Evolutionary conservation across 2,113 vertebrate species (phyloP).

Genomic region (Malurus melanocephalus): DNA sequence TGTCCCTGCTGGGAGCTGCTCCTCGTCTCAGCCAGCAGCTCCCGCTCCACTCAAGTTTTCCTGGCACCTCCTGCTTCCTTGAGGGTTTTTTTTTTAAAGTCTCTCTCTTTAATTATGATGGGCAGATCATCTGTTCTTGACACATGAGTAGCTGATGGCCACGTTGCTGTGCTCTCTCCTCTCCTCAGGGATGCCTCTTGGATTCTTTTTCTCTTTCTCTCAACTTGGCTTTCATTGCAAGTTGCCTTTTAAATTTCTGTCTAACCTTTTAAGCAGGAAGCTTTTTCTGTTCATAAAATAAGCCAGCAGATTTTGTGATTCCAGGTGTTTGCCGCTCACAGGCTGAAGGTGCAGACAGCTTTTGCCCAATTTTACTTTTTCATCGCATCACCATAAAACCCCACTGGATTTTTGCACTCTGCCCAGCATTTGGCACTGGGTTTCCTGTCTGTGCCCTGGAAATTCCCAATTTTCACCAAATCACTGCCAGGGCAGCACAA

Average conservation of each 20-base stretch:
- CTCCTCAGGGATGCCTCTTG: constrained; percentile 6
- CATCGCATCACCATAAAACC: rapidly evolving
- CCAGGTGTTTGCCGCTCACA: neutral
- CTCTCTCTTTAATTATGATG: constrained; percentile 18
- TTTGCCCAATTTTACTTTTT: neutral
- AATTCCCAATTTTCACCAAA: neutral
- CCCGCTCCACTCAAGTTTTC: neutral
- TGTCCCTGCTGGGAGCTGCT: neutral
- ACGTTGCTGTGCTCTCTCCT: neutral
- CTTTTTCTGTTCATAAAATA: neutral
- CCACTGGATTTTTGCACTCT: neutral
- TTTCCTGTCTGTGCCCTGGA: neutral
- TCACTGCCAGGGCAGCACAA: neutral
- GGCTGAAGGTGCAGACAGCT: rapidly evolving
- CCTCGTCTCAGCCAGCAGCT: neutral
- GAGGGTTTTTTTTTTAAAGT: neutral
- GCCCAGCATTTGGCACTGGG: neutral
- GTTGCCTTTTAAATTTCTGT: constrained; percentile 14
- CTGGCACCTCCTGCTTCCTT: constrained; percentile 19
- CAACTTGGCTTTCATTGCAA: neutral
- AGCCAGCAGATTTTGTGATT: neutral
- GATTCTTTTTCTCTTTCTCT: neutral
- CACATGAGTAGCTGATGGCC: constrained; percentile 2
- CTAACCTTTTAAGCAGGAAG: neutral
- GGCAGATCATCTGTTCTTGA: constrained; percentile 41